Evolutionary conservation across 2,888 invertebrate species (phyloP).

Genomic region (Halocaridina rubra): DNA sequence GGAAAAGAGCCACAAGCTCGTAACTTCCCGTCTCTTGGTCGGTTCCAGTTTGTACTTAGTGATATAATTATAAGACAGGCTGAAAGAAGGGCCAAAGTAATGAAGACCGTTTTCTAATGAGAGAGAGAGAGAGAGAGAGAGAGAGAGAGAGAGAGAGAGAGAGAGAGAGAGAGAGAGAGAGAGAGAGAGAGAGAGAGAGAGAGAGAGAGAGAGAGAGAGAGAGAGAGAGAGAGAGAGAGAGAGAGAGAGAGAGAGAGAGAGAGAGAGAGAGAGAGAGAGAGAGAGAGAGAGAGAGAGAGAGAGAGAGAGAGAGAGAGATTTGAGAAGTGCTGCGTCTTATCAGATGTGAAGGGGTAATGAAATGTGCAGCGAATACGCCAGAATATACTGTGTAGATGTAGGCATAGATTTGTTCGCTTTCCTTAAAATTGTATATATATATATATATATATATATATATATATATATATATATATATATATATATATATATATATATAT

Average conservation of each 20-base stretch:
- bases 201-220: not conserved
- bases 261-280: too few species aligned
- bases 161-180: not conserved
- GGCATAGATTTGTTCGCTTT: not conserved
- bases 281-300: too few species aligned
- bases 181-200: not conserved
- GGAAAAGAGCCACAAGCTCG: too few species aligned
- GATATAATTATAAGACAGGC: too few species aligned
- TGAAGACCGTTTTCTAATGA: not conserved
- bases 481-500: not conserved
- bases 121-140: not conserved
- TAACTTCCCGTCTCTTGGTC: too few species aligned
- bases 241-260: too few species aligned
- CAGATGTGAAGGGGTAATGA: too few species aligned
- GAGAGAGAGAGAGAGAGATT: too few species aligned
- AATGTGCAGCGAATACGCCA: too few species aligned
- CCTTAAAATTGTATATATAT: not conserved
- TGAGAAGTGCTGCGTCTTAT: too few species aligned
- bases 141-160: not conserved
- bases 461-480: not conserved
- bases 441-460: not conserved
- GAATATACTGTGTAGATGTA: not conserved
- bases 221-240: not conserved
- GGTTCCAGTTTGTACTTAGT: too few species aligned
- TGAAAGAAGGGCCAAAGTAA: too few species aligned